Evolutionary conservation across 2,113 vertebrate genomes (phyloP).

Genomic region (Muntiacus muntjak): DNA sequence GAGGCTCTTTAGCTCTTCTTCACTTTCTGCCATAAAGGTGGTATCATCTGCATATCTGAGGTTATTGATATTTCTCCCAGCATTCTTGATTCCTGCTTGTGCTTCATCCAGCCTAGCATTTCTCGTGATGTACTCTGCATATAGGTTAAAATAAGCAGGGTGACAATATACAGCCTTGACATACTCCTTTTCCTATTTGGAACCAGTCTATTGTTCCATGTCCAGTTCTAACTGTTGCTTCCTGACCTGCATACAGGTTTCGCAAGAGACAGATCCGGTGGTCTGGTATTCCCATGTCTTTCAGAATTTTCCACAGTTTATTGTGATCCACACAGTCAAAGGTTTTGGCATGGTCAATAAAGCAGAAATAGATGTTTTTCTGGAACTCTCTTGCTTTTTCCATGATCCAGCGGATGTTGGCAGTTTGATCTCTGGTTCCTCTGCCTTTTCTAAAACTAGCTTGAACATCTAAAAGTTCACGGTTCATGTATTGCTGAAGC

Average conservation of each 20-base stretch:
- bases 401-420: neutral
- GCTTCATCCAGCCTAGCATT: neutral
- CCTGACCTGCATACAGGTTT: neutral
- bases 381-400: neutral
- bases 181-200: neutral
- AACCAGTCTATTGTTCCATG: neutral
- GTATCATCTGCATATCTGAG: neutral
- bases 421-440: neutral
- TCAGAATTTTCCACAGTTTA: neutral
- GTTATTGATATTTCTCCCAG: neutral
- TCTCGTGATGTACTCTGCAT: neutral
- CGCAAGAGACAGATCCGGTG: neutral
- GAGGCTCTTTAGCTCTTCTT: neutral
- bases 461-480: neutral
- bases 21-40: neutral
- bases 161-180: neutral
- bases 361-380: neutral
- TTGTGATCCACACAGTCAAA: neutral
- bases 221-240: neutral
- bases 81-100: neutral
- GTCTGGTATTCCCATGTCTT: neutral
- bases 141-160: neutral
- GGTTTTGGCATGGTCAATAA: neutral
- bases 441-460: neutral
- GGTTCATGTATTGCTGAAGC: neutral